Base-by-base conservation (phyloP, 2,888 invertebrate species). In the Epinotia brunnichana region DNA sequence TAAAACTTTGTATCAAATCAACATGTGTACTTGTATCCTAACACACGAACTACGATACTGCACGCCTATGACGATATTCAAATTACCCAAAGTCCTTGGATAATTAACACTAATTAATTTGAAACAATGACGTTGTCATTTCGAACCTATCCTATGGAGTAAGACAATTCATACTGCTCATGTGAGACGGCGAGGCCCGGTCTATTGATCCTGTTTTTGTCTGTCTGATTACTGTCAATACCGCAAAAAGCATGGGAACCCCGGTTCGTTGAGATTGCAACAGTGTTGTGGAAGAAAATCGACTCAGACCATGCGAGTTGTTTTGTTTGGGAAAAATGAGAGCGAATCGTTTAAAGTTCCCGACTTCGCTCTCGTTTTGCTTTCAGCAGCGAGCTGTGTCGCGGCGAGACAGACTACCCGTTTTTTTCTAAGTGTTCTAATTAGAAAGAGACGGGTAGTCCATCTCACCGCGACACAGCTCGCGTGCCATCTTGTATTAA, bases 201-300 rank as follows among this genome's bases (percentile, higher is more conserved):
- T 69, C 70, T 78, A 85, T 85, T 86, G 80, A 84, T 73, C 10
- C 73, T 61, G 76, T 87, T 89, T 85, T 88, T 88, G 78, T 76
- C 10, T 19, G 70, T 73, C 74, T 39, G 72, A 79, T 84, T 84
- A 83, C 80, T 80, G 21, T 13, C 62, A 63, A 48, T 76, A 74
- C 60, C 11, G 69, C 76, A 80, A 84, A 88, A 89, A 87, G 80
- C 78, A 83, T 89, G 89, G 77, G 88, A 89, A 88, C 82, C 80
- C 53, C 17, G 59, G 41, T 53, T 35, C 19, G 44, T 53, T 59
- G 53, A 15, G 29, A 56, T 72, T 72, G 71, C 71, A 48, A 72
- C 71, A 72, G 29, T 24, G n/a, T 35, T 35, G 71, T 71, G 39
- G 60, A 60, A 64, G 59, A 60, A 66, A 66, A 60, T 44, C 17